Evolutionary conservation across 2,888 invertebrate species (phyloP).

Genomic region (Sarcophaga subvicina): DNA sequence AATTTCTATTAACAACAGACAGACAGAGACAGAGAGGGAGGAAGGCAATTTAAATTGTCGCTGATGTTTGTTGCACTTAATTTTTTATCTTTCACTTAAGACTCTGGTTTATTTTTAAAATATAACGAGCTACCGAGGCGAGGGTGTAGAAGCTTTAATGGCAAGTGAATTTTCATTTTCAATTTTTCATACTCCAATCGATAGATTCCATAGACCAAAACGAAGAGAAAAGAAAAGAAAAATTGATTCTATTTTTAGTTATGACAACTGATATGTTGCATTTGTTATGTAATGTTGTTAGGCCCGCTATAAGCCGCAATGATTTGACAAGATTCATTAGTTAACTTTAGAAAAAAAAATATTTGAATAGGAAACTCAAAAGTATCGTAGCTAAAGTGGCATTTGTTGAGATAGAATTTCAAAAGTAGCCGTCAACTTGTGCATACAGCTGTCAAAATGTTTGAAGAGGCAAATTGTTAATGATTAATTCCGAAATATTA

Average conservation of each 20-base stretch:
- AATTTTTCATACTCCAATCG: no score
- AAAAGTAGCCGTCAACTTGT: background rate
- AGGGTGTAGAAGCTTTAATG: background rate
- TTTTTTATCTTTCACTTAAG: constrained; percentile 1
- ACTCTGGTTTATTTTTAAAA: background rate
- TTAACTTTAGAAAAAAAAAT: no score
- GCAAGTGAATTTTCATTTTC: background rate
- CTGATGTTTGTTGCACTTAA: constrained; percentile 8
- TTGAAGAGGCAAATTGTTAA: no score
- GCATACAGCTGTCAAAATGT: background rate
- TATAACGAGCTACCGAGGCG: background rate
- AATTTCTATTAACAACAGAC: background rate
- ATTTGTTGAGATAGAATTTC: background rate
- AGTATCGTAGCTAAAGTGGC: background rate
- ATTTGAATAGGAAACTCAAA: background rate
- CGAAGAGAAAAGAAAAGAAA: no score
- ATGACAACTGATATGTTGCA: no score
- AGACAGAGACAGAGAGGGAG: no score
- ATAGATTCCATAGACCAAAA: no score
- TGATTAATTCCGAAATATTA: no score
- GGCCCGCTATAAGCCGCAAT: no score
- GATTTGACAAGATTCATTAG: no score
- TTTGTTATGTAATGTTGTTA: no score
- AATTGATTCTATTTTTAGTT: no score
- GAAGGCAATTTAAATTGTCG: constrained; percentile 4